phyloP scores from a whole-genome alignment of 2,113 vertebrate genomes.

The Marcusenius ussheri region DNA sequence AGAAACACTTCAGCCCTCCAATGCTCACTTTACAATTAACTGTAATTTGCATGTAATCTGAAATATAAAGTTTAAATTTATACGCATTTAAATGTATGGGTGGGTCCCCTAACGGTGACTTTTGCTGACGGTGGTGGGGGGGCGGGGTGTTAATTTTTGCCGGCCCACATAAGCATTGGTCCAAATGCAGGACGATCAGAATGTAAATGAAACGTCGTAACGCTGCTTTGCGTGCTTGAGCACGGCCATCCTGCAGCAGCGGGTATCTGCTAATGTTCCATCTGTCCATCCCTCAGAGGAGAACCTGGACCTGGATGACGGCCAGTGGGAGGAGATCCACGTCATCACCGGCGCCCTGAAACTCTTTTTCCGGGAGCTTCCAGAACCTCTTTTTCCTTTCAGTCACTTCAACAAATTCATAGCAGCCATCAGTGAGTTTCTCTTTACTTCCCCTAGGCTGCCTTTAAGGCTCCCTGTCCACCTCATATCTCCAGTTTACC shows the following conservation, averaged over 20 bases:
- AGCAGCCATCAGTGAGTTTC: conserved; percentile 72
- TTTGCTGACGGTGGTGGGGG: background rate
- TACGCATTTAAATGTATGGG: background rate
- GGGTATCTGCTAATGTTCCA: background rate
- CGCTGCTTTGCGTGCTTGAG: background rate
- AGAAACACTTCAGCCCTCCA: background rate
- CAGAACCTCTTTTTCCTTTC: conserved; percentile 81
- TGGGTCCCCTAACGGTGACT: background rate
- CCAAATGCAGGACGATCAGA: background rate
- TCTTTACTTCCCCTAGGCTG: too few species aligned
- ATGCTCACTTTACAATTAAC: background rate
- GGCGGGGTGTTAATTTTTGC: background rate
- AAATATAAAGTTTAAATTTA: background rate
- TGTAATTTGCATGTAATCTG: background rate
- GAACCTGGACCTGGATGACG: conserved; percentile 79
- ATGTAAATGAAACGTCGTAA: background rate
- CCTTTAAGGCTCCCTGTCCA: background rate
- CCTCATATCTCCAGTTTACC: background rate
- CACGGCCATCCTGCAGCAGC: too few species aligned
- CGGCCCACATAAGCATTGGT: background rate
- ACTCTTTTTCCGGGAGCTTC: conserved; percentile 83
- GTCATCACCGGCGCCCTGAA: conserved; percentile 86
- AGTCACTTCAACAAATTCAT: conserved; percentile 78
- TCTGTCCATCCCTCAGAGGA: conserved; percentile 55
- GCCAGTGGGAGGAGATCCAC: conserved; percentile 87